Percentiles rank a stretch among this genome's conserved stretches.
Evolutionary conservation across 2,888 invertebrate genomes (phyloP).

Genomic region (Phalangium opilio): DNA sequence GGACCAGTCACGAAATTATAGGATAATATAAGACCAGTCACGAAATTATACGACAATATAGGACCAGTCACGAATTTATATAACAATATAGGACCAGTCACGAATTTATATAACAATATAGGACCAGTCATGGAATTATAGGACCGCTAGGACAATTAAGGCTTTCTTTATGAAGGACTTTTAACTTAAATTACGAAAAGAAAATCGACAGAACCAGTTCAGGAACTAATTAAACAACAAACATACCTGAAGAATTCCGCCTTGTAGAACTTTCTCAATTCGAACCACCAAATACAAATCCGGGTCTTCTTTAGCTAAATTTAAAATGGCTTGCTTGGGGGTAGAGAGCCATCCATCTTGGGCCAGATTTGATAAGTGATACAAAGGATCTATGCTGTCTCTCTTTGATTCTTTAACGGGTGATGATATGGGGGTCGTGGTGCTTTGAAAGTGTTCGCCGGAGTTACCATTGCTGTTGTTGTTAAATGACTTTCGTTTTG

Average conservation of each 20-base stretch:
- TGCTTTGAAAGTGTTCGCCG: conserved; percentile 9
- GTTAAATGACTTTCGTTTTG: conserved; percentile 36
- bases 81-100: too few relatives aligned
- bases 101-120: too few relatives aligned
- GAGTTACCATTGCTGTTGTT: conserved; percentile 22
- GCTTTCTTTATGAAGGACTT: too few relatives aligned
- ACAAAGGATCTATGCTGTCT: background rate
- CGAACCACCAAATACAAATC: conserved; percentile 83
- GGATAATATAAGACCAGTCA: too few relatives aligned
- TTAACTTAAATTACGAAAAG: too few relatives aligned
- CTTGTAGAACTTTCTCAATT: conserved; percentile 87
- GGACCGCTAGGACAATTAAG: too few relatives aligned
- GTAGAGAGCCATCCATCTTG: conserved; percentile 52
- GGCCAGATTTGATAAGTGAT: background rate
- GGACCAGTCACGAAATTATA: too few relatives aligned
- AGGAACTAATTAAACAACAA: too few relatives aligned
- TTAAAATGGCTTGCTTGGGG: conserved; percentile 62
- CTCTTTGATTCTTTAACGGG: conserved; percentile 8
- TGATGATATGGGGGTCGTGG: conserved; percentile 2
- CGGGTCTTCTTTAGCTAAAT: conserved; percentile 70
- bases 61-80: too few relatives aligned
- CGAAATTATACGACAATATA: too few relatives aligned
- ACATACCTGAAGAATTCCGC: conserved; percentile 36
- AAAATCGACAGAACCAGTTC: too few relatives aligned
- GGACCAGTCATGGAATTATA: too few relatives aligned